Evolutionary conservation across 2,113 vertebrate genomes (phyloP).

Genomic region (Murina feae): DNA sequence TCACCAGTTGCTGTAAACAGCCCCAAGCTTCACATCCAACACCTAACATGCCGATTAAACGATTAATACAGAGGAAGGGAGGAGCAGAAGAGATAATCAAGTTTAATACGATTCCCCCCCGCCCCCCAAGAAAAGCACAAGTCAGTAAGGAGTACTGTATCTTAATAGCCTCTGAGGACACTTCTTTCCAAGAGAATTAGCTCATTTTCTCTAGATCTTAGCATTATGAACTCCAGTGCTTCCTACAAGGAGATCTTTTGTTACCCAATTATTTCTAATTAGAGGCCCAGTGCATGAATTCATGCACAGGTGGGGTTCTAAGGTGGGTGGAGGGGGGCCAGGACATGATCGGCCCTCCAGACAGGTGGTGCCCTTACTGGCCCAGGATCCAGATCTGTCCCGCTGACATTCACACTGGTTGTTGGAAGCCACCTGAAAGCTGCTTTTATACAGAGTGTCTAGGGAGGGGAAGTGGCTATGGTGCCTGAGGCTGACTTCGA

Average conservation of each 20-base stretch:
- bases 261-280: background rate
- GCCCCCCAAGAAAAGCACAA: background rate
- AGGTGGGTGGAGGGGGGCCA: no score
- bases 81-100: background rate
- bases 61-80: slow-evolving; percentile 33
- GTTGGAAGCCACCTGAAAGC: no score
- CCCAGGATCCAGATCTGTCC: no score
- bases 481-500: no score
- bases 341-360: no score
- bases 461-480: no score
- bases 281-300: no score
- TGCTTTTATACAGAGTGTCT: no score
- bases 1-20: slow-evolving; percentile 34
- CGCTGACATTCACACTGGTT: no score
- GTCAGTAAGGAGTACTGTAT: background rate
- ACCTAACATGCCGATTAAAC: background rate
- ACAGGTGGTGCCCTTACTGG: rapidly evolving
- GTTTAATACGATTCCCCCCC: background rate
- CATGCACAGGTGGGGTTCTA: no score
- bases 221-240: background rate
- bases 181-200: background rate
- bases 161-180: background rate
- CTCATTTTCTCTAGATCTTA: background rate
- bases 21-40: background rate
- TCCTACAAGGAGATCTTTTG: background rate